Evolutionary conservation across 2,888 invertebrate species (phyloP), one percentile per base, ranked within the genome.

Genomic region (Tenodera sinensis): DNA sequence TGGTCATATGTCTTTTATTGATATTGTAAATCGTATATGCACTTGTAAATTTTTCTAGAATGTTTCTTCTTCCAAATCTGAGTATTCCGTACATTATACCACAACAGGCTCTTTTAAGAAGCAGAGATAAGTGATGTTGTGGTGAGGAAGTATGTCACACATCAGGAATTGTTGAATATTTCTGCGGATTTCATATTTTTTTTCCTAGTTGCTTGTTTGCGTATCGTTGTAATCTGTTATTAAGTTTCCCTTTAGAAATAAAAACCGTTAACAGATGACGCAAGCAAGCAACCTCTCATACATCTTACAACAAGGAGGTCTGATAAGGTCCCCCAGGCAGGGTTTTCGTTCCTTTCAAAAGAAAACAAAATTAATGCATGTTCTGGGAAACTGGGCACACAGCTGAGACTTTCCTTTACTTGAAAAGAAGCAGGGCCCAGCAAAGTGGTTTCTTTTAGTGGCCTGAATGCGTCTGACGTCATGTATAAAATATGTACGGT

Each of bases 291-390:
- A 42, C 42, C 42, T 42, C 54, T 71, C 54, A 71, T 71, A 25
- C 54, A 71, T 71, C 54, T 71, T 71, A 71, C 54, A 71, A 71
- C 54, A 71, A 71, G 54, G 2, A 71, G 54, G 20, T 71, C 54
- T 71, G 54, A 71, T 71, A 71, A 71, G 54, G 54, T 71, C 54
- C 54, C 54, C 20, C 20, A 15, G 54, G 54, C 54, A 71, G 54
- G 42, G 54, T 71, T 71, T 71, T 71, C 54, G 54, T 28, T 85
- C 71, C 47, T 85, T 54, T 85, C 54, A 85, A 85, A 85, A 85
- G 71, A 85, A 71, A 85, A 85, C n/a, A 28, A 71, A 85, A 85
- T 85, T 85, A 85, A 85, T 85, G 85, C 71, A 85, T 71, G 71
- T 15, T 54, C 47, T 85, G 71, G 85, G 28, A 85, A 25, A 71